A percentile compares a stretch with the other conserved stretches of the same genome.
Evolutionary conservation across 2,888 invertebrate species (phyloP).

Genomic region (Rutpela maculata): DNA sequence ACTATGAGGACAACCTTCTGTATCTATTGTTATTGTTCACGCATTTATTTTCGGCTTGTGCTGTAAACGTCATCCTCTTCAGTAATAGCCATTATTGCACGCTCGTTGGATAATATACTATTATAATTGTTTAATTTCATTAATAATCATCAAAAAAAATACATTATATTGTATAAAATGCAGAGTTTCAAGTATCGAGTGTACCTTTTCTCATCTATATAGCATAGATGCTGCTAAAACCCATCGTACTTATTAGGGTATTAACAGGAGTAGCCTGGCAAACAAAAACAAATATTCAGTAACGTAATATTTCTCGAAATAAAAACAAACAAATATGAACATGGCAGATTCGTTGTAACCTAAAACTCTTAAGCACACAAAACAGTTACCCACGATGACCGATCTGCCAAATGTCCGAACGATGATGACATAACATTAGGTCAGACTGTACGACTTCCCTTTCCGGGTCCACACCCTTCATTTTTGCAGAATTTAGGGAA

Average conservation of each 20-base stretch:
- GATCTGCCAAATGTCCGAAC: constrained; percentile 62
- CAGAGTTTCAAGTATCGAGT: no score
- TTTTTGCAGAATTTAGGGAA: constrained; percentile 72
- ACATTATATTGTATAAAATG: no score
- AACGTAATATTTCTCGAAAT: constrained; percentile 40
- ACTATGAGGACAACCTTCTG: no score
- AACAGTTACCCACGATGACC: constrained; percentile 57
- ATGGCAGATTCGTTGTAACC: constrained; percentile 59
- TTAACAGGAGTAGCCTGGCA: neutral
- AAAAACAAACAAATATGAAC: constrained; percentile 56
- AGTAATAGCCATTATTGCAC: no score
- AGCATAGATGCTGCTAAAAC: neutral
- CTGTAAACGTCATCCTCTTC: no score
- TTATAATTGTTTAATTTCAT: no score
- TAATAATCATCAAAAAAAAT: no score
- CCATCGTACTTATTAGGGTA: neutral
- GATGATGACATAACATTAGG: constrained; percentile 69
- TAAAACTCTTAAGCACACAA: constrained; percentile 62
- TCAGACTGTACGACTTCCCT: constrained; percentile 71
- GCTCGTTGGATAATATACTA: no score
- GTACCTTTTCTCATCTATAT: no score
- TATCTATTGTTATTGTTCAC: no score
- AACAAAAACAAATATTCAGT: constrained; percentile 7
- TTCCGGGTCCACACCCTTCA: constrained; percentile 69
- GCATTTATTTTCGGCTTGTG: no score